A percentile compares a stretch with the other conserved stretches of the same genome.
phyloP scores from a whole-genome alignment of 2,797 vertebrate genomes.

The Bradypodion ventrale region DNA sequence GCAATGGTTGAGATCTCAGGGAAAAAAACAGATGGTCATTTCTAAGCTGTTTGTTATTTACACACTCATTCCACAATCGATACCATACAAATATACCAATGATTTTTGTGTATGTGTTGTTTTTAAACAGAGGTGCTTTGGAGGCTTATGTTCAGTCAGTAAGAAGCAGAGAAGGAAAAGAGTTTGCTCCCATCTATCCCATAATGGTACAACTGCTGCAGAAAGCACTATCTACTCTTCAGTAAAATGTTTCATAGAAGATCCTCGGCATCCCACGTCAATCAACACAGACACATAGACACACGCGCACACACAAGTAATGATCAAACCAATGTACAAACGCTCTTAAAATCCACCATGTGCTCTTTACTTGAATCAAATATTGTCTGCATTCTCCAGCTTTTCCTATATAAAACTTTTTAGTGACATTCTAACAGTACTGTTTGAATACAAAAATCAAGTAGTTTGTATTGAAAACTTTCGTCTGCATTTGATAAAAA shows the following conservation, averaged over 20 bases:
- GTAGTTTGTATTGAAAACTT: neutral
- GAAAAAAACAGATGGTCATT: too few species aligned
- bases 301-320: neutral
- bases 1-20: neutral
- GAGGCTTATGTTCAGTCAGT: constrained; percentile 96
- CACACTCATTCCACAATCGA: neutral
- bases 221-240: constrained; percentile 78
- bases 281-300: neutral
- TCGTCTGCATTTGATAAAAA: neutral
- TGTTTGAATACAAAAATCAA: constrained; percentile 41
- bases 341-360: neutral
- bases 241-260: constrained; percentile 46
- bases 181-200: constrained; percentile 94
- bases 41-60: neutral
- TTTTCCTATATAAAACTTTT: neutral
- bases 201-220: constrained; percentile 95
- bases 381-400: neutral
- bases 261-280: neutral
- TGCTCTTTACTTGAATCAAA: neutral
- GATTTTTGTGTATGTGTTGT: neutral
- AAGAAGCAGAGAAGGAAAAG: constrained; percentile 87
- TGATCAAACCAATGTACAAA: neutral
- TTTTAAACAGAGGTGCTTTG: constrained; percentile 82
- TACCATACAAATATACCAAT: neutral
- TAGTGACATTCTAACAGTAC: constrained; percentile 21